Evolutionary conservation across 2,797 vertebrate genomes (phyloP), one percentile per base, ranked within the genome.

Genomic region (Chaetodon trifasciatus): DNA sequence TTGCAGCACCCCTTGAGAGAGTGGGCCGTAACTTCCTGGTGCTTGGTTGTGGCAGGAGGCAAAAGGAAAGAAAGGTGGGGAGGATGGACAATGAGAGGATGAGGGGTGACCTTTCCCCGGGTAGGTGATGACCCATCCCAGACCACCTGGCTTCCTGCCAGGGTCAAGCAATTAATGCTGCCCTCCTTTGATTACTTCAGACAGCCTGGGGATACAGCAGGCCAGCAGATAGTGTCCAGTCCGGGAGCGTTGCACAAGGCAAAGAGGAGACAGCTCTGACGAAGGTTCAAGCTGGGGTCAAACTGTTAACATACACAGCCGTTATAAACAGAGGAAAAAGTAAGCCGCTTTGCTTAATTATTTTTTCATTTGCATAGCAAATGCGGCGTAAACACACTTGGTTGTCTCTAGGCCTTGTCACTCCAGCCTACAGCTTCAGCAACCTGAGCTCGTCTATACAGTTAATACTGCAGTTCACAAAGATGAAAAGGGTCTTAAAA

Each of bases 121-220:
- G 91, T 87, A 90, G 89, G 89, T 91, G 90, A 91, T 76, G 87
- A 92, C 89, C 91, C 78, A 68, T 82, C 78, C 83, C 66, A 67
- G 88, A 93, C 93, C 94, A 95, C 91, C 93, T 95, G 95, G 93
- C 92, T 92, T 83, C 75, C 74, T 90, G 93, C 91, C 92, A 92
- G 91, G 92, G 91, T 94, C 92, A 91, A 73, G 86, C 88, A 93
- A 94, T 95, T 95, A 93, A 94, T 92, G 89, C 91, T 89, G 89
- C 88, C 90, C 93, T 91, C 79, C 85, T 92, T 86, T 88, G 86
- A 93, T 94, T 91, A 83, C 76, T 79, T 72, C 61, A 89, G 90
- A 91, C 90, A 93, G 90, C 76, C 84, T 58, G 70, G 52, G 85
- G 78, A 86, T 85, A 74, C 73, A 77, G 74, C 82, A 70, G 83